Evolutionary conservation across 2,888 invertebrate genomes (phyloP), one percentile per base, ranked within the genome.

Genomic region (Oeneis ivallda): DNA sequence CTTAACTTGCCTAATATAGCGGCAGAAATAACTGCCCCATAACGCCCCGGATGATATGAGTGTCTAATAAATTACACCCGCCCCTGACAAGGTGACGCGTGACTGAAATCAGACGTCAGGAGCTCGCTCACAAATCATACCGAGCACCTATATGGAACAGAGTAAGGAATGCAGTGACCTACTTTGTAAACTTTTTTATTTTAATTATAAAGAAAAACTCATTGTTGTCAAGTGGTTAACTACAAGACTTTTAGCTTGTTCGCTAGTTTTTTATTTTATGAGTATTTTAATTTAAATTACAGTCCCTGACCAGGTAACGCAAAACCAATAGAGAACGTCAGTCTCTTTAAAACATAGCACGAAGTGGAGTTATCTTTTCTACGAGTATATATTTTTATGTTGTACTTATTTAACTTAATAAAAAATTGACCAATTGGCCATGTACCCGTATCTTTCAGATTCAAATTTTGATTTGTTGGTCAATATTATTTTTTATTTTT

Each of bases 61-160:
- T 65, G 69, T 68, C 68, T 81, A 82, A 87, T 89, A 87, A 87
- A 85, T 87, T 78, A 83, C 76, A 39, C 70, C 70, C 78, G 74
- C 79, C 81, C 85, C 78, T 79, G 78, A 79, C 84, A 80, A 81
- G 79, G 79, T 80, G 84, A 85, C 84, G 86, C 84, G 82, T 79
- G 84, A 83, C 83, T 87, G 84, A 87, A 87, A 85, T 89, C 87
- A 86, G 79, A 85, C 84, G 89, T 85, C 86, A 82, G 81, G 81
- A 80, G 78, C 76, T 79, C 71, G 76, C 74, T 81, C 86, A 87
- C 86, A 86, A 87, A 87, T 86, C 86, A 87, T 84, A 83, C 78
- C 76, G 76, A 74, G 74, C 76, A 78, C 76, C 74, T 78, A 77
- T 77, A 76, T 72, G 52, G 74, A 69, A 80, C 76, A 79, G 70